Base-by-base conservation (phyloP, 2,113 vertebrate genomes). In the Antechinus flavipes region DNA sequence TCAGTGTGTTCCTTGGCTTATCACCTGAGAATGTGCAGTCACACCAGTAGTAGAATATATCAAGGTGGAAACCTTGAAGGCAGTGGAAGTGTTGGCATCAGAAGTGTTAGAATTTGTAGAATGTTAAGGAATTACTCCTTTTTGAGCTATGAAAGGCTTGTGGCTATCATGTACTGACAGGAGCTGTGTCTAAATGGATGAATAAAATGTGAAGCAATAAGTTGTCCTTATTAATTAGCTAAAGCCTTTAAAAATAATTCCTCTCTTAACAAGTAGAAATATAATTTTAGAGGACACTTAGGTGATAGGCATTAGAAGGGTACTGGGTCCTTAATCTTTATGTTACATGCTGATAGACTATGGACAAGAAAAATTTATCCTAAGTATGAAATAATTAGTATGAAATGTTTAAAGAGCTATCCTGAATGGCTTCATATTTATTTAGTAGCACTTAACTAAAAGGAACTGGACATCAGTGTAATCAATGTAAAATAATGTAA, bases 1-100 rank as follows among this genome's bases (percentile, higher is more conserved):
- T 97, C 94, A 94, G 23, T 35, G 61, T 94, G 92, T 94, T 96
- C 90, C 93, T 91, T 42, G 92, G 91, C 95, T 97, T 98, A 93
- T 95, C 97, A 97, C 94, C 94, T 95, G 89, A 94, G 26, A 97
- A 96, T 5, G 89, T 98, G 96, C 92, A 95, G 97, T 94, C 94
- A 96, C 94, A 96, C 94, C 93, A 93, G 53, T 93, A 46, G n/a
- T 47, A 94, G 95, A 96, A 93, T 58, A 97, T 94, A 97, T 92
- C 92, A 96, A 98, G 98, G 96, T 96, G 93, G 90, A 94, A 98
- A 93, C 92, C 97, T 98, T 96, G 0, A 96, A 96, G 97, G 95
- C 91, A 97, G 91, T 11, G 61, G 16, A 97, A 96, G 95, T 95
- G 92, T 96, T 91, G 98, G 56, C 93, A 93, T 93, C 47, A 47